A percentile compares a stretch with the other conserved stretches of the same genome.
Conservation (phyloP, 35 echinoderm and acorn worm genomes). For the Strongylocentrotus purpuratus region DNA sequence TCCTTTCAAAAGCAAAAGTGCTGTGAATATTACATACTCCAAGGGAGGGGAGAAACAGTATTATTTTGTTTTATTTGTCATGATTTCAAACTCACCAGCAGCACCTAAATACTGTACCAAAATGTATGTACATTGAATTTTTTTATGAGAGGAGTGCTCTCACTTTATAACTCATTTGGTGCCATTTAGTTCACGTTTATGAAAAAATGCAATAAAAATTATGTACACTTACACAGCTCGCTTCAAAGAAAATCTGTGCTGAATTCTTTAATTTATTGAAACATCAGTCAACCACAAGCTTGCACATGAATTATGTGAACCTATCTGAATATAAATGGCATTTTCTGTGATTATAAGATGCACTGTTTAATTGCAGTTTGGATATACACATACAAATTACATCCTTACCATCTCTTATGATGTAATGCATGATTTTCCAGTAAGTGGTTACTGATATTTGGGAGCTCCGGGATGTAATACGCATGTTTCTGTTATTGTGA, state of each 20-base stretch:
- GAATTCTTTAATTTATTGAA: neutral
- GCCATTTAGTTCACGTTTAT: no score
- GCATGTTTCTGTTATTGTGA: no score
- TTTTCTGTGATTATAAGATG: neutral
- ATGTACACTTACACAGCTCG: neutral
- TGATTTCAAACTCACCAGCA: neutral
- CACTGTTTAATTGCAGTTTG: neutral
- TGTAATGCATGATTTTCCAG: neutral
- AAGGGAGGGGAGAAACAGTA: neutral
- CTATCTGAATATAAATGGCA: neutral
- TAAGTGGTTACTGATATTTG: neutral
- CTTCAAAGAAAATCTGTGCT: neutral
- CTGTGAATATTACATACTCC: neutral
- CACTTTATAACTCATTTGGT: no score
- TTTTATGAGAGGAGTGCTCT: no score
- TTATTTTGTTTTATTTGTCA: neutral
- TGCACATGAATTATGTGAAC: neutral
- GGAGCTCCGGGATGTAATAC: no score
- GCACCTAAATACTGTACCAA: neutral
- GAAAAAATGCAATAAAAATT: neutral
- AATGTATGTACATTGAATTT: neutral
- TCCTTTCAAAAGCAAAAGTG: neutral
- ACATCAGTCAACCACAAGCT: neutral
- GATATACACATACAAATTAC: neutral
- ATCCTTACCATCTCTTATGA: neutral